Evolutionary conservation across 2,888 invertebrate species (phyloP).

Genomic region (Acanthosepion esculentum): DNA sequence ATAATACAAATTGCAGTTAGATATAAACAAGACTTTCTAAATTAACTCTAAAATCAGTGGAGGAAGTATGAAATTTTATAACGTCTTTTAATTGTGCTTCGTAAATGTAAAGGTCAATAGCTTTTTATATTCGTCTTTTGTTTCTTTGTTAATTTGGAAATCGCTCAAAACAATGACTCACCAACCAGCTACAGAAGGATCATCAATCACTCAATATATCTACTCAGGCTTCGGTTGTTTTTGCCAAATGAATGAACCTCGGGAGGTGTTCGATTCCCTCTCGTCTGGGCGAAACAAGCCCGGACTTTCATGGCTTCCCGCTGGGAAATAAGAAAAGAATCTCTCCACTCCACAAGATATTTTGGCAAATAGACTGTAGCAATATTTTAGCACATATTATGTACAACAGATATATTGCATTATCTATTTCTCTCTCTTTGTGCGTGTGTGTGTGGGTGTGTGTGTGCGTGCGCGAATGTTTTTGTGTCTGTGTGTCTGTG

Average conservation of each 20-base stretch:
- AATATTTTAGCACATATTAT: not conserved
- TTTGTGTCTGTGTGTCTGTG: not conserved
- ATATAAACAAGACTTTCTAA: too few relatives aligned
- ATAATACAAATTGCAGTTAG: too few relatives aligned
- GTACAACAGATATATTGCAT: not conserved
- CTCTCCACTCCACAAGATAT: not conserved
- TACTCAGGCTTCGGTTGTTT: not conserved
- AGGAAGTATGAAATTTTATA: too few relatives aligned
- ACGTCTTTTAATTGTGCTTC: too few relatives aligned
- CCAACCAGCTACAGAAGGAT: not conserved
- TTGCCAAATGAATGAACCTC: not conserved
- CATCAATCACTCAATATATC: not conserved
- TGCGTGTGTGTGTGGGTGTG: not conserved
- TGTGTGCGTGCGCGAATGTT: not conserved
- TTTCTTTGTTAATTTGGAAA: not conserved
- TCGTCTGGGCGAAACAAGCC: slow-evolving; percentile 7
- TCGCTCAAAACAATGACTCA: not conserved
- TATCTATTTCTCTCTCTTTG: not conserved
- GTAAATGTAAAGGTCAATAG: not conserved
- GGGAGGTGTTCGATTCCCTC: not conserved
- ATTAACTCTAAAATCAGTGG: too few relatives aligned
- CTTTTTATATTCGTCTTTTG: not conserved
- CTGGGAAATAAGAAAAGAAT: not conserved
- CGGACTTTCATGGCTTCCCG: not conserved
- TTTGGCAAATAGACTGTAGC: not conserved